These are phyloP conservation scores for Seriola quinqueradiata DNA, from an alignment of 2,113 vertebrate species.

Conservation along the genomic window DNA sequence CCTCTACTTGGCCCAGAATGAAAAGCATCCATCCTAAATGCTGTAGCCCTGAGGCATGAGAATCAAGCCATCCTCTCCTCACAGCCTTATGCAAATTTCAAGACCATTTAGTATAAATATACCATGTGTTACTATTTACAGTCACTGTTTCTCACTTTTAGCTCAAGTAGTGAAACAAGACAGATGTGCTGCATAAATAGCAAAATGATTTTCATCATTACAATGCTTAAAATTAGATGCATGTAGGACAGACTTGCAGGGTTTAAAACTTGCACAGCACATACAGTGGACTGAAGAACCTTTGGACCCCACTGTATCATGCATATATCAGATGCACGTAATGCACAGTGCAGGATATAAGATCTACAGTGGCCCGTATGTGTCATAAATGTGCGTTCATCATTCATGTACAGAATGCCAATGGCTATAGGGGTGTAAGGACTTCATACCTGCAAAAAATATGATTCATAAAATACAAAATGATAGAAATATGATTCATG, in stretches of 20 bases:
- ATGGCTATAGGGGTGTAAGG: not conserved
- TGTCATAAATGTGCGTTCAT: not conserved
- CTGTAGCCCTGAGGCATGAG: constrained; percentile 25
- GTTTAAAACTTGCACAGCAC: not conserved
- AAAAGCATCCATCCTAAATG: constrained; percentile 46
- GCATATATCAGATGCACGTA: not conserved
- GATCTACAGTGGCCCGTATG: not conserved
- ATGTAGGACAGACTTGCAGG: not conserved
- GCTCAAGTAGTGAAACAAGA: not conserved
- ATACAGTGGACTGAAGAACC: not conserved
- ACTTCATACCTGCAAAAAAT: not conserved
- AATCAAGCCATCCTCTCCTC: constrained; percentile 10
- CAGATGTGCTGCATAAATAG: not conserved
- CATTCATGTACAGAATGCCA: not conserved
- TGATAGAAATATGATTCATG: constrained; percentile 13
- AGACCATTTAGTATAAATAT: constrained; percentile 15
- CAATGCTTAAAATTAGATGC: not conserved
- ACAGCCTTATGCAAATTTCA: constrained; percentile 32
- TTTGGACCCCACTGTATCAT: not conserved
- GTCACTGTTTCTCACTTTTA: constrained; percentile 4
- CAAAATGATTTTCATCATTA: not conserved
- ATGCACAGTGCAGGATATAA: not conserved
- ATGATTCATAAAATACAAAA: constrained; percentile 19
- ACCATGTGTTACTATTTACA: not conserved
- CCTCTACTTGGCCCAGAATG: constrained; percentile 59